A percentile compares a stretch with the other conserved stretches of the same genome.
Evolutionary conservation across 2,888 invertebrate genomes (phyloP).

Genomic region (Drosophila vallismaia): DNA sequence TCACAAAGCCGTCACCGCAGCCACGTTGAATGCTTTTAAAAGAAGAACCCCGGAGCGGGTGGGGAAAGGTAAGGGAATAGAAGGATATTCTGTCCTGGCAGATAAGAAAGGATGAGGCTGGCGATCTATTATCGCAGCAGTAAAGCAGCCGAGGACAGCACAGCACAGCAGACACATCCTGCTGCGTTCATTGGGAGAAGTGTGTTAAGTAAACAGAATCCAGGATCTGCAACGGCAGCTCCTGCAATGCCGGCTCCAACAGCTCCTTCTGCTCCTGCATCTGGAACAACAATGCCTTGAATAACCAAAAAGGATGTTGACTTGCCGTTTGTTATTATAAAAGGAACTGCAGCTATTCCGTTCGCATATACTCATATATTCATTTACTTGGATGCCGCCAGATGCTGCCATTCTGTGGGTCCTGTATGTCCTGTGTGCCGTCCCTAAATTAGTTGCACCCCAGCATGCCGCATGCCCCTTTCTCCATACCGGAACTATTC

Average conservation of each 20-base stretch:
- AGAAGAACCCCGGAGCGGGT: slow-evolving; percentile 10
- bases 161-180: slow-evolving; percentile 49
- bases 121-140: slow-evolving; percentile 71
- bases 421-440: slow-evolving; percentile 55
- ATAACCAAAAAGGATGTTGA: slow-evolving; percentile 77
- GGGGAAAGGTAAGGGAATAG: slow-evolving; percentile 6
- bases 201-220: slow-evolving; percentile 73
- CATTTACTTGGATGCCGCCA: slow-evolving; percentile 68
- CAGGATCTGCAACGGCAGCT: slow-evolving; percentile 14
- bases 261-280: slow-evolving; percentile 18
- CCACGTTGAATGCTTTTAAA: not conserved
- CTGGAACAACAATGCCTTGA: slow-evolving; percentile 54
- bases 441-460: slow-evolving; percentile 67
- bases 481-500: slow-evolving; percentile 21
- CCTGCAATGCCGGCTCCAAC: slow-evolving; percentile 13
- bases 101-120: slow-evolving; percentile 65
- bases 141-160: slow-evolving; percentile 24
- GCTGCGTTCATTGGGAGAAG: slow-evolving; percentile 73
- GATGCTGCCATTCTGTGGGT: slow-evolving; percentile 49
- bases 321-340: slow-evolving; percentile 71
- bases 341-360: slow-evolving; percentile 76
- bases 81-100: slow-evolving; percentile 39
- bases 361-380: slow-evolving; percentile 72
- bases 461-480: slow-evolving; percentile 16
- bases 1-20: slow-evolving; percentile 5